Conservation (phyloP, 2,797 vertebrate species). For the Sebastes iracundus region DNA sequence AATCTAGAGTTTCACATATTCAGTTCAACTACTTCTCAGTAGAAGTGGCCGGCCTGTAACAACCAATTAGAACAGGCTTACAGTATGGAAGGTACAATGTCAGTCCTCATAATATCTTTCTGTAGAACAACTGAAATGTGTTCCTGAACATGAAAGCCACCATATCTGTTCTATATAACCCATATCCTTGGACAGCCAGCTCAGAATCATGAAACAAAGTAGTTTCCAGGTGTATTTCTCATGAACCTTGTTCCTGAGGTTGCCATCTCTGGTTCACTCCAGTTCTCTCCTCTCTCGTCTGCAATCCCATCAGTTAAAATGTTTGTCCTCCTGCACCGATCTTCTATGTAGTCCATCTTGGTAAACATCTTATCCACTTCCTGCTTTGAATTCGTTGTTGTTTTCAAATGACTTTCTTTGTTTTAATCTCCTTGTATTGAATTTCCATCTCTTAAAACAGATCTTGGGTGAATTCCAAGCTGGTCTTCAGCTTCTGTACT, state of each 20-base stretch:
- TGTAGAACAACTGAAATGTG: neutral
- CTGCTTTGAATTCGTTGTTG: neutral
- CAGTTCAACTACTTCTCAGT: neutral
- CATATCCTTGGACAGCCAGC: neutral
- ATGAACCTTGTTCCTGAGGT: neutral
- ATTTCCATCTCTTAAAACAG: neutral
- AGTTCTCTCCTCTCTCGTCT: too few species aligned
- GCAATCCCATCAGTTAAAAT: neutral
- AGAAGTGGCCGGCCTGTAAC: neutral
- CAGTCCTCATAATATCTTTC: neutral
- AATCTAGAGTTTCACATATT: neutral
- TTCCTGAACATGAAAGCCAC: neutral
- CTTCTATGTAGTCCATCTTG: neutral
- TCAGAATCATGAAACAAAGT: neutral
- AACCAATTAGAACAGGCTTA: neutral
- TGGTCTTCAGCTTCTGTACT: neutral
- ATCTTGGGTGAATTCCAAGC: neutral
- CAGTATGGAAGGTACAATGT: neutral
- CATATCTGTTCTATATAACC: neutral
- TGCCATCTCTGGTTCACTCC: neutral
- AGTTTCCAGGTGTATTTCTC: neutral
- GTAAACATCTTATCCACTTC: fast-evolving
- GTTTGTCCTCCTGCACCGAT: neutral
- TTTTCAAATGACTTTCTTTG: neutral
- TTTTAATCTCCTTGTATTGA: neutral